phyloP scores from a whole-genome alignment of 2,888 invertebrate species.

The Allacma fusca region DNA sequence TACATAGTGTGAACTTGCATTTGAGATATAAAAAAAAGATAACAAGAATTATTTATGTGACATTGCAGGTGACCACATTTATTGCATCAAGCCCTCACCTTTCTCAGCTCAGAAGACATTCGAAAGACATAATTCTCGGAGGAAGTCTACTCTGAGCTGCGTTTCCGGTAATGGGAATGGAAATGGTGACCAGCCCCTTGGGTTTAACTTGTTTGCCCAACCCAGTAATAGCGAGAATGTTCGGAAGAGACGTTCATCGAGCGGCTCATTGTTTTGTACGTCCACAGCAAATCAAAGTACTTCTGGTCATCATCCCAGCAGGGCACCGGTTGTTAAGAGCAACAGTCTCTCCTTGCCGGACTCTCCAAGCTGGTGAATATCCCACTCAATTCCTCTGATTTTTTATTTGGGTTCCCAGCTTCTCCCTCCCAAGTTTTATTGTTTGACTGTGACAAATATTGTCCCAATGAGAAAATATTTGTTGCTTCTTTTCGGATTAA shows the following conservation, averaged over 20 bases:
- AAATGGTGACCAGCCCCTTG: slow-evolving; percentile 68
- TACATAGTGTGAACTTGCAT: no score
- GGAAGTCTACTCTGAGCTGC: slow-evolving; percentile 88
- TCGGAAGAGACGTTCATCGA: slow-evolving; percentile 50
- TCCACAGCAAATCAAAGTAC: slow-evolving; percentile 49
- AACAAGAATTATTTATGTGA: no score
- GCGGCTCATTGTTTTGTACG: slow-evolving; percentile 48
- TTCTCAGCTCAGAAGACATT: slow-evolving; percentile 95
- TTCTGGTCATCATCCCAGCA: slow-evolving; percentile 50
- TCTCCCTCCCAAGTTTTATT: background rate
- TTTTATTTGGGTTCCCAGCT: background rate
- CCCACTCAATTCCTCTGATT: background rate
- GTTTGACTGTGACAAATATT: slow-evolving; percentile 14
- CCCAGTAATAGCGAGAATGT: slow-evolving; percentile 63
- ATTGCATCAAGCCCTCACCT: slow-evolving; percentile 86
- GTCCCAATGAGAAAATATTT: background rate
- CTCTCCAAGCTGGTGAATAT: slow-evolving; percentile 64
- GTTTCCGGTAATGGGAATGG: slow-evolving; percentile 66
- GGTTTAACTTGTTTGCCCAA: slow-evolving; percentile 75
- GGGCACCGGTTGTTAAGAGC: slow-evolving; percentile 73
- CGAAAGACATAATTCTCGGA: slow-evolving; percentile 87
- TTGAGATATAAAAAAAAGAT: no score
- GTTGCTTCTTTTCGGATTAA: background rate
- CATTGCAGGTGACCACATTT: slow-evolving; percentile 92
- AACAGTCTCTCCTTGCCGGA: slow-evolving; percentile 89